Conservation (phyloP, 2,888 invertebrate species). For the Busseola fusca region DNA sequence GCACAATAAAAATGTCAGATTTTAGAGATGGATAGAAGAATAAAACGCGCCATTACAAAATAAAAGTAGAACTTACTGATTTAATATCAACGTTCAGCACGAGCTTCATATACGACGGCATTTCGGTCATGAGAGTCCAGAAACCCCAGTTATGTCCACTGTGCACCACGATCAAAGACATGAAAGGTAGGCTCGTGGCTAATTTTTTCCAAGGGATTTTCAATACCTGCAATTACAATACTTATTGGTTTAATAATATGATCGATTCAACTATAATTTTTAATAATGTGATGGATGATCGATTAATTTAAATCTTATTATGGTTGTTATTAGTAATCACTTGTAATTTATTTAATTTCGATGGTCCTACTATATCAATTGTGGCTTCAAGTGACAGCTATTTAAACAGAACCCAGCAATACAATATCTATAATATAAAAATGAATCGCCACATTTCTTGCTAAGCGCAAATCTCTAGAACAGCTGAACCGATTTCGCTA, state of each 20-base stretch:
- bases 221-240: constrained; percentile 63
- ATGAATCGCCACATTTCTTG: no score
- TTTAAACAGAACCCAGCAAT: no score
- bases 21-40: neutral
- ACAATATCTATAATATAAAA: no score
- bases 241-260: neutral
- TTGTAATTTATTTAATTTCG: no score
- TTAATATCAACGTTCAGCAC: constrained; percentile 90
- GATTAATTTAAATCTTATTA: neutral
- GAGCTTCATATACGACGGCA: constrained; percentile 91
- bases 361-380: no score
- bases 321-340: no score
- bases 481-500: no score
- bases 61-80: constrained; percentile 76
- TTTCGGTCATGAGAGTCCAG: constrained; percentile 91
- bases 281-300: no score
- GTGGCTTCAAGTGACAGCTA: no score
- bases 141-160: constrained; percentile 93
- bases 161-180: constrained; percentile 87
- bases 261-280: neutral
- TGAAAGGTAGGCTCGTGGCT: constrained; percentile 88
- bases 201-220: constrained; percentile 89
- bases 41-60: no score
- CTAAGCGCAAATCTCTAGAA: no score
- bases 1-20: neutral